Percentiles rank a stretch among this genome's conserved stretches.
These are phyloP conservation scores for Folsomia candida DNA, from an alignment of 2,888 invertebrate species.

Conservation along the genomic window DNA sequence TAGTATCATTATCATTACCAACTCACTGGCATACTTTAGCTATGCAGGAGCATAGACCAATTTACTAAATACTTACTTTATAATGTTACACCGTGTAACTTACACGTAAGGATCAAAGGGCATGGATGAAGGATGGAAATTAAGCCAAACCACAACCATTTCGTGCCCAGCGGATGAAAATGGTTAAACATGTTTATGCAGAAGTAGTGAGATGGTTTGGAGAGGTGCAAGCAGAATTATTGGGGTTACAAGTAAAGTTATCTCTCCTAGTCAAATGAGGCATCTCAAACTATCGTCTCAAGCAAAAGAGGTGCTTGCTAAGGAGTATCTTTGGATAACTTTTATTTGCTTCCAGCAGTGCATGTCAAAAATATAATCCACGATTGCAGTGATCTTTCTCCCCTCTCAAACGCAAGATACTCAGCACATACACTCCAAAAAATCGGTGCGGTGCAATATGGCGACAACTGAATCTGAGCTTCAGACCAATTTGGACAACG, in stretches of 20 bases:
- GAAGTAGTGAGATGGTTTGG: not conserved
- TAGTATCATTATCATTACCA: not conserved
- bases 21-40: not conserved
- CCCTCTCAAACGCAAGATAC: not conserved
- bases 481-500: not conserved
- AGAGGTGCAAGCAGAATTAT: not conserved
- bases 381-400: not conserved
- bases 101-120: not conserved
- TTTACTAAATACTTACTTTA: too few relatives aligned
- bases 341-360: too few relatives aligned
- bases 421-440: too few relatives aligned
- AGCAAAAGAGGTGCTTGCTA: not conserved
- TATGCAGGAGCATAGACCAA: too few relatives aligned
- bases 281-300: not conserved
- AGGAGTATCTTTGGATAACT: not conserved
- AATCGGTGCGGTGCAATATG: not conserved
- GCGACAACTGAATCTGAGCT: not conserved
- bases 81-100: too few relatives aligned
- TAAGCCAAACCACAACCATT: not conserved
- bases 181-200: not conserved
- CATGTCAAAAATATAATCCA: not conserved
- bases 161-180: too few relatives aligned
- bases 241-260: not conserved
- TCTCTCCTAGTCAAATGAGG: not conserved
- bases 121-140: not conserved